Evolutionary conservation across 2,888 invertebrate genomes (phyloP), one percentile per base, ranked within the genome.

Genomic region (Stegophylla sp.): DNA sequence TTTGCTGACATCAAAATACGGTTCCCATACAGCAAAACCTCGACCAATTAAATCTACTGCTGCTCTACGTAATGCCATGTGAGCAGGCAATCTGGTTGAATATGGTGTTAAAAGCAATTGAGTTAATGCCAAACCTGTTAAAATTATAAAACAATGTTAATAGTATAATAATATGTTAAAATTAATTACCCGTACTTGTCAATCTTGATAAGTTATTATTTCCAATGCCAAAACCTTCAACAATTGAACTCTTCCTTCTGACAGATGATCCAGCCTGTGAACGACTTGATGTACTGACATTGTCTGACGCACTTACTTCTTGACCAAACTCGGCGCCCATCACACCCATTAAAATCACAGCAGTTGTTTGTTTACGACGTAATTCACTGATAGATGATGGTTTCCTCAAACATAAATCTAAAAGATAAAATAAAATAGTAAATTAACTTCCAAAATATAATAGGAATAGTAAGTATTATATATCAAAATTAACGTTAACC

Each of bases 21-120:
- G 98, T 86, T 99, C 98, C 99, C 99, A 99, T 0, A 99, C 97
- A 0, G 96, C 95, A 87, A 98, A 99, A 5, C 98, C 98, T 64
- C 98, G 90, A 0, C 99, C 99, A 83, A 99, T 91, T 83, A 99
- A 90, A 89, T 99, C 99, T 64, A 99, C 96, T 0, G 98, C 98
- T 15, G 99, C 98, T 83, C 98, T 89, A 3, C 97, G 90, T 67
- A 97, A 88, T n/a, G 98, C 94, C 23, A 97, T 97, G 88, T 96
- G 94, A 56, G 95, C 91, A 0, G 97, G 97, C 83, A 98, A 89
- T 84, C 94, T 93, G 1, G 91, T 87, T 34, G 92, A 91, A 9
- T 96, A 91, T n/a, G 96, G 94, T 15, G 96, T 93, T 82, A 97
- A 90, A 71, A 98, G 89, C 34, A 98, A 89, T 88, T 97, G 97